phyloP scores from a whole-genome alignment of 2,113 vertebrate species.

The Coracopsis vasa region DNA sequence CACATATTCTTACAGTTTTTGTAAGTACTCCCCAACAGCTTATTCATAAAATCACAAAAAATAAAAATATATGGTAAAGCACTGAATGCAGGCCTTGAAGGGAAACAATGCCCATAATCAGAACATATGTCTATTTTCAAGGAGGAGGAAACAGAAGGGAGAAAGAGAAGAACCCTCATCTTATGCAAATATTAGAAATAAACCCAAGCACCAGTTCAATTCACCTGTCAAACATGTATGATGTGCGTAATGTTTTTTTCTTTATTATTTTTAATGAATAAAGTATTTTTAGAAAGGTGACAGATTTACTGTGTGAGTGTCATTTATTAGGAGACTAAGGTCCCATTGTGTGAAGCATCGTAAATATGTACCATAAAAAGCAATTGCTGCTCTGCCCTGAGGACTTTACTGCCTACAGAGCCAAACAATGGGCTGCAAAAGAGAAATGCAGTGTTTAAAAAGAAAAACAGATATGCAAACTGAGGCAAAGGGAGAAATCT shows the following conservation, averaged over 20 bases:
- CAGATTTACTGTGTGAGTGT: background rate
- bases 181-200: background rate
- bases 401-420: background rate
- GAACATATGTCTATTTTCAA: background rate
- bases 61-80: background rate
- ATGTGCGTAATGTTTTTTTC: rapidly evolving
- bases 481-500: background rate
- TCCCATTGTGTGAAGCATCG: background rate
- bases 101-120: background rate
- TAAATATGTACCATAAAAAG: background rate
- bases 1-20: background rate
- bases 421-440: background rate
- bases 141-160: background rate
- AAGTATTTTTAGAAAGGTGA: background rate
- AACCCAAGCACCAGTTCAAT: background rate
- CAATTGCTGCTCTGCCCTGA: background rate
- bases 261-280: background rate
- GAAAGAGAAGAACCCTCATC: background rate
- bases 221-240: background rate
- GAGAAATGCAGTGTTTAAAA: background rate
- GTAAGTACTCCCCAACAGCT: background rate
- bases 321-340: background rate
- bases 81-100: background rate
- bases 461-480: background rate
- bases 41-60: background rate